Base-by-base conservation (phyloP, 1,140 invertebrate species). In the Ceratitis capitata region DNA sequence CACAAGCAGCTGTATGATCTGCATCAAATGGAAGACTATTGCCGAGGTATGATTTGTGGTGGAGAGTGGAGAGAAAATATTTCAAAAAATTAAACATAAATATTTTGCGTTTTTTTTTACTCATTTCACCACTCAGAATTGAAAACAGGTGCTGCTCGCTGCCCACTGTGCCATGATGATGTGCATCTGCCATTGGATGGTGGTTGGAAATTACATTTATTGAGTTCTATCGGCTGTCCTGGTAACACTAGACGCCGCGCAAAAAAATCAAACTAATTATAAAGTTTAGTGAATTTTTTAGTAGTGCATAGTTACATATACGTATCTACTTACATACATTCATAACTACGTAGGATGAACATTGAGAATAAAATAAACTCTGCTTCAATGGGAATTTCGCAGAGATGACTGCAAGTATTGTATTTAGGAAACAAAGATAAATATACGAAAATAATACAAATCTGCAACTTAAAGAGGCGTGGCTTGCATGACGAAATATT, bases 81-180 rank as follows among this genome's bases (percentile, higher is more conserved):
- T 26, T 6, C 6, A 61, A 9, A 32, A 14, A 0, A 35, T 5
- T 16, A 9, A 32, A 14, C 0, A 35, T 5, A 3, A 29, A 35
- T 10, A 64, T 64, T 64, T 14, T 64, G 29, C 4, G 26, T 45
- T n/a, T 23, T 2, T 32, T 51, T 32, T 1, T 58, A 1, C 49
- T 78, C 47, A n/a, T n/a, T n/a, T n/a, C n/a, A n/a, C n/a, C n/a
- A n/a, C 61, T 9, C 83, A 94, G 94, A 94, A 91, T 89, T 94
- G 12, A 92, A 93, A 84, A 93, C 94, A 53, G 94, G 93, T 9
- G 93, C 92, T 51, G 93, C 93, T 85, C 94, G 94, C 85, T 97
- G 96, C 92, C 96, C 96, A 3, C 92, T 97, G 16, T 97, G 96
- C 89, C 95, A 95, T 87, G 92, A 93, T 83, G 94, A 95, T 88